Percentiles rank a stretch among this genome's conserved stretches.
Evolutionary conservation across 1,140 invertebrate species (phyloP).

Genomic region (Anadara kagoshimensis): DNA sequence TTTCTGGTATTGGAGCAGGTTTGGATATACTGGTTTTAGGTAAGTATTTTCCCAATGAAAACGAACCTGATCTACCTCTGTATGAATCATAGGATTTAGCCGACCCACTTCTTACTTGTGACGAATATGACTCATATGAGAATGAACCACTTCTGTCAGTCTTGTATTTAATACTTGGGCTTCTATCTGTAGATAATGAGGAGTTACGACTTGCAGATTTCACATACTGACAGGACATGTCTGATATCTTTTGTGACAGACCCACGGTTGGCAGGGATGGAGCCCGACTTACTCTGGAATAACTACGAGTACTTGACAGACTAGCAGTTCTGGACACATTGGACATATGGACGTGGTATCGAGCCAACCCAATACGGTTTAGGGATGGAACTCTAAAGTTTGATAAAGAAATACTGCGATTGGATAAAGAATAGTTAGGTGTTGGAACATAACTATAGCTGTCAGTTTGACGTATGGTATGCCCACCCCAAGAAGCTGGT

Average conservation of each 20-base stretch:
- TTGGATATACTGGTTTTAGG: too few relatives aligned
- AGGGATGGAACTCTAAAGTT: conserved; percentile 17
- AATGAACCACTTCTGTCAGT: conserved; percentile 5
- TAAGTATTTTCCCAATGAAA: too few relatives aligned
- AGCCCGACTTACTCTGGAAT: not conserved
- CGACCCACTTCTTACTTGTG: not conserved
- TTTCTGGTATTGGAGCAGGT: too few relatives aligned
- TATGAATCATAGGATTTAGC: too few relatives aligned
- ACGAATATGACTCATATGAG: not conserved
- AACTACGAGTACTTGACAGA: not conserved
- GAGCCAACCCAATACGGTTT: conserved; percentile 29
- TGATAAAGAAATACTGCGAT: conserved; percentile 7
- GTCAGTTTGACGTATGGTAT: not conserved
- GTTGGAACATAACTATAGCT: not conserved
- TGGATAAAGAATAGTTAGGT: not conserved
- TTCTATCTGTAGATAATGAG: not conserved
- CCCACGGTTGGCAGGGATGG: conserved; percentile 14
- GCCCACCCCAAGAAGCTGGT: conserved; percentile 18
- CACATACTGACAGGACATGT: conserved; percentile 8
- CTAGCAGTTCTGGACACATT: not conserved
- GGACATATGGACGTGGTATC: conserved; percentile 22
- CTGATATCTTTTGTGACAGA: conserved; percentile 11
- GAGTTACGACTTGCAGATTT: conserved; percentile 9
- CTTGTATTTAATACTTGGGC: too few relatives aligned
- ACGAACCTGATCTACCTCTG: too few relatives aligned